Percentiles rank a stretch among this genome's conserved stretches.
Evolutionary conservation across 2,888 invertebrate genomes (phyloP).

Genomic region (Agrotis clavis): DNA sequence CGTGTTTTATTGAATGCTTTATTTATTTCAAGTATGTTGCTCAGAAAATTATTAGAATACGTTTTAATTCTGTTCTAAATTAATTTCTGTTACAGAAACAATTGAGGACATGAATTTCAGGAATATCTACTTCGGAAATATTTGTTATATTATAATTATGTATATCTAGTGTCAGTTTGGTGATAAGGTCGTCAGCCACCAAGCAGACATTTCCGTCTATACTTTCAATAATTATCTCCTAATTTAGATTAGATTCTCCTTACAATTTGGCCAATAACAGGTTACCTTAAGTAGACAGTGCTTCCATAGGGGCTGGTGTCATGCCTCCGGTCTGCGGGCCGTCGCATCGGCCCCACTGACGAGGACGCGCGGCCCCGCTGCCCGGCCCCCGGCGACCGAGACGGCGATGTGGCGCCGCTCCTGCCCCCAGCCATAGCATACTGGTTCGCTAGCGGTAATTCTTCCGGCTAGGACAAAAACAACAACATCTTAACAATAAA

Average conservation of each 20-base stretch:
- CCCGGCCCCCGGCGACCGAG: constrained; percentile 80
- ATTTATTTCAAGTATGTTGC: too few relatives aligned
- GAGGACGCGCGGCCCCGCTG: constrained; percentile 86
- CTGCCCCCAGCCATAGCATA: constrained; percentile 82
- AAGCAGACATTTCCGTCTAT: too few relatives aligned
- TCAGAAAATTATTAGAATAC: too few relatives aligned
- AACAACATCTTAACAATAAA: constrained; percentile 23
- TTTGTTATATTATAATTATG: background rate
- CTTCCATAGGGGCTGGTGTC: constrained; percentile 96
- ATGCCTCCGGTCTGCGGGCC: constrained; percentile 95
- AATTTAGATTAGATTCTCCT: background rate
- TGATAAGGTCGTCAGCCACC: too few relatives aligned
- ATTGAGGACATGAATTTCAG: background rate
- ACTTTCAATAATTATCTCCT: too few relatives aligned
- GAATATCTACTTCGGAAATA: too few relatives aligned
- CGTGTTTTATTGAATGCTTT: background rate
- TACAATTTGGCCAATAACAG: background rate
- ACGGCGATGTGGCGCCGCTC: constrained; percentile 85
- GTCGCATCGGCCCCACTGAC: constrained; percentile 94
- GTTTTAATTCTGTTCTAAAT: background rate
- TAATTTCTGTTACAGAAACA: background rate
- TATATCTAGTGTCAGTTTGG: too few relatives aligned
- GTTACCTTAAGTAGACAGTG: constrained; percentile 91
- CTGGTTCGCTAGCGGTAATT: constrained; percentile 82
- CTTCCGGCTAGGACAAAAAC: constrained; percentile 86